A percentile compares a stretch with the other conserved stretches of the same genome.
Evolutionary conservation across 2,888 invertebrate species (phyloP).

Genomic region (Lacanobia wlatinum): DNA sequence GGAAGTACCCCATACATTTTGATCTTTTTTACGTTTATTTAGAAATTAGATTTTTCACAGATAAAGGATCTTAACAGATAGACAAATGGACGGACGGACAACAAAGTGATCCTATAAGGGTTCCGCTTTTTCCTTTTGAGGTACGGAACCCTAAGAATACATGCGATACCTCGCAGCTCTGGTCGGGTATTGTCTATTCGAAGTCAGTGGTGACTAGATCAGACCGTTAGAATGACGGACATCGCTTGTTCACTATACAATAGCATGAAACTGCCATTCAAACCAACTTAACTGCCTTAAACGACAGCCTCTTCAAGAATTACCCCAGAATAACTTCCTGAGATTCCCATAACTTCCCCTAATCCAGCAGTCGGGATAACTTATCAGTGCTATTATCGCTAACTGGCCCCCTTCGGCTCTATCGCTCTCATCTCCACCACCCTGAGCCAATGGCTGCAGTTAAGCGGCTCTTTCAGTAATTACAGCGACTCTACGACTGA

Average conservation of each 20-base stretch:
- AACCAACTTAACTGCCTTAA: background rate
- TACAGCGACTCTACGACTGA: conserved; percentile 12
- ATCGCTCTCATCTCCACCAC: background rate
- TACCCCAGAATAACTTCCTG: background rate
- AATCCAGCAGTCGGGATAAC: background rate
- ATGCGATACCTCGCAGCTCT: background rate
- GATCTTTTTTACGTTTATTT: too few species aligned
- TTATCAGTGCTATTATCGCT: conserved; percentile 23
- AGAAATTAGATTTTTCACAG: too few species aligned
- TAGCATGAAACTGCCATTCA: background rate
- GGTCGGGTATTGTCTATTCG: background rate
- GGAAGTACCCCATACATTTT: too few species aligned
- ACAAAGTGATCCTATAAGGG: too few species aligned
- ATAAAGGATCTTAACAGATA: too few species aligned
- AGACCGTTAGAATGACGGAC: background rate
- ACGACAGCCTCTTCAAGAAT: conserved; percentile 2
- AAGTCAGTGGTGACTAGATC: background rate
- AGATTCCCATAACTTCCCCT: background rate
- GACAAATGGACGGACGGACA: too few species aligned
- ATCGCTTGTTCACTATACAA: background rate
- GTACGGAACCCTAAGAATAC: too few species aligned
- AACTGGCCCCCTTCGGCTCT: conserved; percentile 7
- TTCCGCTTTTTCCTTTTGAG: too few species aligned
- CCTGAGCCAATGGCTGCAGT: conserved; percentile 15
- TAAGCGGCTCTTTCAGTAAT: conserved; percentile 26